These are phyloP conservation scores for Heliopora coerulea DNA, from an alignment of 92 coral and sea anemone genomes.

Conservation along the genomic window DNA sequence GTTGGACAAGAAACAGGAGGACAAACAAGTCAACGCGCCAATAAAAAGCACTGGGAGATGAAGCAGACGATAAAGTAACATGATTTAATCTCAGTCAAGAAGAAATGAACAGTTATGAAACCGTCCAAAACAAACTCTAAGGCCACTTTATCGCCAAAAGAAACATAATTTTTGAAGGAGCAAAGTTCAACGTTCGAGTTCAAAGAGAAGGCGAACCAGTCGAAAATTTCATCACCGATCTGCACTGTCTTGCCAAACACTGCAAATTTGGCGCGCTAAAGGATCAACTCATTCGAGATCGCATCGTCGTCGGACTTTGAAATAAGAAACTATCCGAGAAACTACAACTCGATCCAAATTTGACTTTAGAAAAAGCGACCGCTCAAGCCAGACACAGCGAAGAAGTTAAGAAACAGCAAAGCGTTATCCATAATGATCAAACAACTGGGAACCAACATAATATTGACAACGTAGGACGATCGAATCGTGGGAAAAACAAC, in stretches of 20 bases:
- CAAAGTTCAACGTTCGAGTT: constrained; percentile 18
- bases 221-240: not conserved
- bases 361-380: constrained; percentile 10
- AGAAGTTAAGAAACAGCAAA: constrained; percentile 42
- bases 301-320: constrained; percentile 11
- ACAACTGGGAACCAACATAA: not conserved
- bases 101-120: no score
- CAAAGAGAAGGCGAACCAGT: not conserved
- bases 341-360: not conserved
- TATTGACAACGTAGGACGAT: not conserved
- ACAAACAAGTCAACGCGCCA: constrained; percentile 43
- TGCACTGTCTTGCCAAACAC: constrained; percentile 22
- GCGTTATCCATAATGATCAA: constrained; percentile 30
- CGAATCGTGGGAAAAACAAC: not conserved
- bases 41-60: constrained; percentile 48
- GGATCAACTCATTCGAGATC: constrained; percentile 22
- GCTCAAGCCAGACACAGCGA: constrained; percentile 30
- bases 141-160: not conserved
- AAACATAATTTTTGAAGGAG: constrained; percentile 7
- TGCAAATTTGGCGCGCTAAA: constrained; percentile 19
- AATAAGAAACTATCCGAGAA: constrained; percentile 7
- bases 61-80: constrained; percentile 49
- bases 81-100: constrained; percentile 11
- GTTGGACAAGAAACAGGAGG: constrained; percentile 40
- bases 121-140: no score